These are phyloP conservation scores for Otolemur crassicaudatus DNA, from an alignment of 2,797 vertebrate species.

Conservation along the genomic window DNA sequence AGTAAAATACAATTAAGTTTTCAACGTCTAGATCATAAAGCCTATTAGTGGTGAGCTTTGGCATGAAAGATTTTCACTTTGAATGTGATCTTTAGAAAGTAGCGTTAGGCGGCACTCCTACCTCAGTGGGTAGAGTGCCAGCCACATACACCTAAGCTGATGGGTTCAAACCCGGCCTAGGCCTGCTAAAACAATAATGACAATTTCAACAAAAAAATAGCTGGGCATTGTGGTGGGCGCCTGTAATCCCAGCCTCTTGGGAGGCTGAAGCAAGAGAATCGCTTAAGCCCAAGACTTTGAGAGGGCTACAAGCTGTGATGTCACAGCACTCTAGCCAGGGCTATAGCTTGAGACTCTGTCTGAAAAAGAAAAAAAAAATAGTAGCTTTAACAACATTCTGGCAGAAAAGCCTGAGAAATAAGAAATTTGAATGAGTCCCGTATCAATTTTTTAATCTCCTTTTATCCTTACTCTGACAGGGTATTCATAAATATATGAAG, in stretches of 20 bases:
- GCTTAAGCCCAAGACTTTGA: no score
- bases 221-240: no score
- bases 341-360: no score
- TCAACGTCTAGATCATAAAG: background rate
- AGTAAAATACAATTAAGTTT: slow-evolving; percentile 23
- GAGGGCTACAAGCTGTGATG: no score
- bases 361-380: background rate
- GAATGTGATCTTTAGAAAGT: slow-evolving; percentile 27
- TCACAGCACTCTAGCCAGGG: no score
- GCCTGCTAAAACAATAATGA: no score
- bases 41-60: slow-evolving; percentile 14
- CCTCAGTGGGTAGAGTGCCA: no score
- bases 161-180: no score
- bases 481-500: slow-evolving; percentile 57
- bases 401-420: background rate
- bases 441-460: background rate
- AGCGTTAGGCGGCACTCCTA: background rate
- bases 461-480: slow-evolving; percentile 44
- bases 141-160: no score
- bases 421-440: slow-evolving; percentile 43
- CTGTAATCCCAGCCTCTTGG: no score
- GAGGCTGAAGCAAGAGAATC: no score
- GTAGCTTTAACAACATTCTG: slow-evolving; percentile 34
- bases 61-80: slow-evolving; percentile 45
- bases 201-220: no score